These are phyloP conservation scores for Mamestra configurata DNA, from an alignment of 1,140 invertebrate species.

Conservation along the genomic window DNA sequence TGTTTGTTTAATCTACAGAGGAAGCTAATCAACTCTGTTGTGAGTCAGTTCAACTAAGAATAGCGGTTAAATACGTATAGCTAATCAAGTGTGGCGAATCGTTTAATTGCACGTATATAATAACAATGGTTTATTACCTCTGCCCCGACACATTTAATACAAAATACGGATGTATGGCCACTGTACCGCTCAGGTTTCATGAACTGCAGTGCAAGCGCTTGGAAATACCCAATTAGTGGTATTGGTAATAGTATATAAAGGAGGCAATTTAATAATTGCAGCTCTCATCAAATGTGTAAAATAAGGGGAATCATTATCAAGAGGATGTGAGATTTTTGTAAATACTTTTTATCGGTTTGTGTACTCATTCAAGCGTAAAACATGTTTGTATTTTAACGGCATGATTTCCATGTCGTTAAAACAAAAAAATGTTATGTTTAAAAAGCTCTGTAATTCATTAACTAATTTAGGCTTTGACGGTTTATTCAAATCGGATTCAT, in stretches of 20 bases:
- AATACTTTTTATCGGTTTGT: neutral
- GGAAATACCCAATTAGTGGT: constrained; percentile 3
- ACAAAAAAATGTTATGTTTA: no score
- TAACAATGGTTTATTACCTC: constrained; percentile 56
- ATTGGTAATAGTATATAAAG: neutral
- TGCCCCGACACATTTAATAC: constrained; percentile 22
- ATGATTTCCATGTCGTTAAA: no score
- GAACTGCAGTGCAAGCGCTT: neutral
- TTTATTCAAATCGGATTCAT: constrained; percentile 22
- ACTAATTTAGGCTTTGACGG: neutral
- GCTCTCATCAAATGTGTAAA: neutral
- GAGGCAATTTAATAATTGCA: neutral
- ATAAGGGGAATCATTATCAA: neutral
- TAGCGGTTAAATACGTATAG: constrained; percentile 38
- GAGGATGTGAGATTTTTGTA: neutral
- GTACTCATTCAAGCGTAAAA: no score
- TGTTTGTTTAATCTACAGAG: constrained; percentile 67
- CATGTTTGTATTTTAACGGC: no score
- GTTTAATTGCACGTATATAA: constrained; percentile 56
- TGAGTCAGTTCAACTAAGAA: constrained; percentile 40
- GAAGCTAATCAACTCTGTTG: constrained; percentile 67
- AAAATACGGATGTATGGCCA: constrained; percentile 24
- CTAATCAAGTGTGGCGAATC: constrained; percentile 50
- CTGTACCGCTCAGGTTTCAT: constrained; percentile 4
- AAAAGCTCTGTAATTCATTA: neutral